phyloP scores from a whole-genome alignment of 2,797 vertebrate genomes.

The Notamacropus eugenii region DNA sequence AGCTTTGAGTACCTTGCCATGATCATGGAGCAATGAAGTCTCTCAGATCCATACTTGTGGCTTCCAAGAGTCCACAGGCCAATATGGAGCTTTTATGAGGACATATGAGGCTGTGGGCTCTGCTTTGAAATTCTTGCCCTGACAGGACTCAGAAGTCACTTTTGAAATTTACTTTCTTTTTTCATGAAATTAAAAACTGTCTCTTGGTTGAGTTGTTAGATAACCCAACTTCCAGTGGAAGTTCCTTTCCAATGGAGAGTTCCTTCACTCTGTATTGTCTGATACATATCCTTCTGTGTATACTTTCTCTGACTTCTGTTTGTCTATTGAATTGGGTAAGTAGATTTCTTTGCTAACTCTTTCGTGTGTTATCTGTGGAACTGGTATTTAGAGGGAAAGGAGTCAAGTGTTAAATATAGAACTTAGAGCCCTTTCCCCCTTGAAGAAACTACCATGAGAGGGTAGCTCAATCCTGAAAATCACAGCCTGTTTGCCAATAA shows the following conservation, averaged over 20 bases:
- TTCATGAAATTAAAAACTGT: neutral
- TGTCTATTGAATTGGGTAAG: neutral
- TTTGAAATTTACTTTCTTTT: neutral
- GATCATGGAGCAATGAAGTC: constrained; percentile 34
- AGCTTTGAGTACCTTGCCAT: neutral
- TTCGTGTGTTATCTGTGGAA: neutral
- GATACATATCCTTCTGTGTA: neutral
- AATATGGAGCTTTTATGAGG: constrained; percentile 44
- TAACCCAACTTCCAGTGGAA: too few species aligned
- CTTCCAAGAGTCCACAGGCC: constrained; percentile 43
- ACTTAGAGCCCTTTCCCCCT: neutral
- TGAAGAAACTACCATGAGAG: neutral
- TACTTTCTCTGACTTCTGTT: neutral
- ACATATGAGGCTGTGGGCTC: constrained; percentile 49
- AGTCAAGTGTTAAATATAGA: neutral
- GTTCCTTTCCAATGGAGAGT: neutral
- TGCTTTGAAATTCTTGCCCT: constrained; percentile 59
- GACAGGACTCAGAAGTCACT: neutral
- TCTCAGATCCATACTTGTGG: constrained; percentile 19
- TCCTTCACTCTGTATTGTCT: neutral
- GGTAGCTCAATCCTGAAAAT: neutral
- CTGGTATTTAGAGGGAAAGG: neutral
- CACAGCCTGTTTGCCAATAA: neutral
- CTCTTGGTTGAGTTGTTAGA: neutral
- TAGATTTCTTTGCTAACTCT: neutral